Percentiles rank a stretch among this genome's conserved stretches.
Evolutionary conservation across 2,113 vertebrate species (phyloP).

Genomic region (Ramphastos sulfuratus): DNA sequence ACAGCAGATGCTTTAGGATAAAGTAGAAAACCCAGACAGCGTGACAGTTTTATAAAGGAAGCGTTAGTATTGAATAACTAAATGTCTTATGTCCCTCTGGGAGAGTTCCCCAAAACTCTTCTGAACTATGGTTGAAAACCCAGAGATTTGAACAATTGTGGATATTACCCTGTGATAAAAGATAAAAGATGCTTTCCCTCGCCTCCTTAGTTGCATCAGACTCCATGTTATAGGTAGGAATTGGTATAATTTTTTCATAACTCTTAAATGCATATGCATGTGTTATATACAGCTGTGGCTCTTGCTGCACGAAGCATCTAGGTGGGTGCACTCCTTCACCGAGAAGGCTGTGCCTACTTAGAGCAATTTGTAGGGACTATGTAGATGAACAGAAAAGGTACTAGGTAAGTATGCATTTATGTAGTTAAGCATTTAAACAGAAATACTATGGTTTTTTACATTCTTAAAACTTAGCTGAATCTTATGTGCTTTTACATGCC

Average conservation of each 20-base stretch:
- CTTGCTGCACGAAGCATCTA: not conserved
- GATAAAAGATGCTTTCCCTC: not conserved
- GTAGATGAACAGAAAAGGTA: not conserved
- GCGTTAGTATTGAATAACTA: not conserved
- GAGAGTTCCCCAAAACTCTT: not conserved
- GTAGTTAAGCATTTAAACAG: constrained; percentile 1
- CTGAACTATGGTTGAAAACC: not conserved
- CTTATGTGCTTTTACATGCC: not conserved
- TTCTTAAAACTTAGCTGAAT: not conserved
- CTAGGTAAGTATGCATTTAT: not conserved
- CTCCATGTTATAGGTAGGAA: not conserved
- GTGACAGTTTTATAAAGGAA: not conserved
- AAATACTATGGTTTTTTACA: not conserved
- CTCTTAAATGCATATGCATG: accelerated
- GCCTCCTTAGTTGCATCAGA: not conserved
- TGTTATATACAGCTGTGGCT: not conserved
- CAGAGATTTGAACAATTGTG: not conserved
- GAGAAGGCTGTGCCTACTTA: not conserved
- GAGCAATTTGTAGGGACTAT: not conserved
- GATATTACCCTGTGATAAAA: not conserved
- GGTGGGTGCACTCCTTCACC: not conserved
- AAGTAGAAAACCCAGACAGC: not conserved
- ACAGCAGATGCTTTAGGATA: not conserved
- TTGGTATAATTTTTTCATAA: not conserved
- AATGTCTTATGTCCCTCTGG: not conserved